phyloP scores from a whole-genome alignment of 1,140 invertebrate genomes.

The Caenorhabditis inopinata region DNA sequence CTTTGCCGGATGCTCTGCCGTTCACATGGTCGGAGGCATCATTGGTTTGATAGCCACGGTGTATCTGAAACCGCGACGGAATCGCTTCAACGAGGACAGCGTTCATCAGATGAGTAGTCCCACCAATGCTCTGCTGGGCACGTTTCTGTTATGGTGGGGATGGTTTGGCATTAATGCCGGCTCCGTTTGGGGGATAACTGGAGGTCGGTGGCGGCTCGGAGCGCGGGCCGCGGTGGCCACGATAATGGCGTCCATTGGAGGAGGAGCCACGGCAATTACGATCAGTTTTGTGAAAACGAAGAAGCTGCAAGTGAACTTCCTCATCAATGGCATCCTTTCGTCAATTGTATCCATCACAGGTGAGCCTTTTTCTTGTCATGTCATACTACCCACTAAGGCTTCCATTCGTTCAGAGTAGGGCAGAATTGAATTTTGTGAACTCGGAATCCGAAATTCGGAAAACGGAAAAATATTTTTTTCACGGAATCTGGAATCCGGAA shows the following conservation, averaged over 20 bases:
- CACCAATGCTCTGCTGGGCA: constrained; percentile 84
- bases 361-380: constrained; percentile 59
- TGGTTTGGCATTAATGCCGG: constrained; percentile 90
- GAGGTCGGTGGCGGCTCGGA: constrained; percentile 80
- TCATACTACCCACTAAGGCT: too few relatives aligned
- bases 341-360: constrained; percentile 83
- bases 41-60: constrained; percentile 81
- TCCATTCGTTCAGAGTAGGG: too few relatives aligned
- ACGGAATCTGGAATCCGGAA: too few relatives aligned
- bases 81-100: constrained; percentile 70
- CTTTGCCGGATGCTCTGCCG: constrained; percentile 82
- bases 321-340: constrained; percentile 85
- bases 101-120: constrained; percentile 78
- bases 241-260: constrained; percentile 83
- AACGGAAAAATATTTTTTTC: too few relatives aligned
- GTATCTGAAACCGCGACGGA: constrained; percentile 81
- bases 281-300: constrained; percentile 72
- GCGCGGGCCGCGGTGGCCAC: constrained; percentile 82
- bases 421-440: too few relatives aligned
- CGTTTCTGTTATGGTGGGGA: constrained; percentile 91
- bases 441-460: too few relatives aligned
- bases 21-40: constrained; percentile 80
- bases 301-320: constrained; percentile 77
- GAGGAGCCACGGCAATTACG: constrained; percentile 74
- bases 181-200: constrained; percentile 72